These are phyloP conservation scores for Onychostoma macrolepis DNA, from an alignment of 2,113 vertebrate genomes.

Conservation along the genomic window DNA sequence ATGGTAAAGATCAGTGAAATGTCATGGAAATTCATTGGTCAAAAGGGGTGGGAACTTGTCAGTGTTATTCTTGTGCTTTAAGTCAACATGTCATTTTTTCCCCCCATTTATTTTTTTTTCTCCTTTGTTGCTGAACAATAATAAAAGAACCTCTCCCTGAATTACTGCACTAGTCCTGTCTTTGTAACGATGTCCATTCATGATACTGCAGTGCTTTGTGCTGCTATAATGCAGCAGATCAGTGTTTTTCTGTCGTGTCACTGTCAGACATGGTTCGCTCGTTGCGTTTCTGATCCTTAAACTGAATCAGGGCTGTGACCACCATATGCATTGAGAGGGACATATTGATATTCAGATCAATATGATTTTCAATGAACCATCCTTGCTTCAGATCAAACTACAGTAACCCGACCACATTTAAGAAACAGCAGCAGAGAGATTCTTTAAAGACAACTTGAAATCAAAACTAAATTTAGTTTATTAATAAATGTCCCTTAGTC, in stretches of 20 bases:
- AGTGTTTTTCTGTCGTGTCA: not conserved
- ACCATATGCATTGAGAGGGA: not conserved
- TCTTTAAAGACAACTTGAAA: not conserved
- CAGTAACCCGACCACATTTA: not conserved
- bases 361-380: not conserved
- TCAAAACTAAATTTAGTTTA: not conserved
- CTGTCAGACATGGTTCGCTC: not conserved
- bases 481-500: not conserved
- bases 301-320: not conserved
- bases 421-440: not conserved
- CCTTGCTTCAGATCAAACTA: not conserved
- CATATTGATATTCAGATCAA: conserved; percentile 5
- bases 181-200: conserved; percentile 21
- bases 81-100: not conserved
- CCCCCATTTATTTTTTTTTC: not conserved
- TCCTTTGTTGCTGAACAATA: not conserved
- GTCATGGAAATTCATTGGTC: conserved; percentile 1
- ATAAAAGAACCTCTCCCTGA: not conserved
- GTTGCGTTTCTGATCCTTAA: not conserved
- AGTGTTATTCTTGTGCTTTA: not conserved
- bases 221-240: not conserved
- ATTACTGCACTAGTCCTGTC: not conserved
- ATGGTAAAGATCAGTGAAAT: not conserved
- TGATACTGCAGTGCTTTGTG: not conserved
- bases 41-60: not conserved